A percentile compares a stretch with the other conserved stretches of the same genome.
Evolutionary conservation across 2,113 vertebrate species (phyloP).

Genomic region (Gymnogyps californianus): DNA sequence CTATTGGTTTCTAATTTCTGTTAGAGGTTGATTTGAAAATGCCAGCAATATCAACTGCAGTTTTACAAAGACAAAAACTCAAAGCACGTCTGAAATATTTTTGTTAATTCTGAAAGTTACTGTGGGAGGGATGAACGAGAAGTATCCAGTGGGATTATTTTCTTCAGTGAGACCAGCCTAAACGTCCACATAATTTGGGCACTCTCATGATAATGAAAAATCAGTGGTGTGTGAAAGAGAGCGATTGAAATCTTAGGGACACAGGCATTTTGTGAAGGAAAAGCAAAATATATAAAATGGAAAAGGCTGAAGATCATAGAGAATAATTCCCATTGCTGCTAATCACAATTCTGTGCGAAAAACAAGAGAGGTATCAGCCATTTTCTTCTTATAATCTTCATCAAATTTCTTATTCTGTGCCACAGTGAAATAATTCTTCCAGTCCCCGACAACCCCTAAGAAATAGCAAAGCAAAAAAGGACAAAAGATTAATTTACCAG

Average conservation of each 20-base stretch:
- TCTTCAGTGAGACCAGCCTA: background rate
- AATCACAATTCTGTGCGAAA: conserved; percentile 63
- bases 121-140: background rate
- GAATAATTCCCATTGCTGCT: background rate
- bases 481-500: background rate
- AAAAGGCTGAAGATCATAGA: background rate
- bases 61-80: background rate
- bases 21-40: background rate
- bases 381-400: conserved; percentile 68
- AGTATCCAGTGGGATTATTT: background rate
- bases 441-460: conserved; percentile 85
- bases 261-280: background rate
- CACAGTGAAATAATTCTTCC: conserved; percentile 86
- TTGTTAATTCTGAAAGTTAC: background rate
- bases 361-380: conserved; percentile 58
- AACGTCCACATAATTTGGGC: background rate
- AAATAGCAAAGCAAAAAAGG: background rate
- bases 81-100: background rate
- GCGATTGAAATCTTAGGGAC: background rate
- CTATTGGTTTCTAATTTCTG: background rate
- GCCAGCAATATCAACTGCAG: background rate
- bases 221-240: background rate
- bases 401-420: conserved; percentile 82
- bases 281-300: background rate
- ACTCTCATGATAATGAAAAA: background rate